Evolutionary conservation across 2,888 invertebrate species (phyloP).

Genomic region (Pogonocherus hispidulus): DNA sequence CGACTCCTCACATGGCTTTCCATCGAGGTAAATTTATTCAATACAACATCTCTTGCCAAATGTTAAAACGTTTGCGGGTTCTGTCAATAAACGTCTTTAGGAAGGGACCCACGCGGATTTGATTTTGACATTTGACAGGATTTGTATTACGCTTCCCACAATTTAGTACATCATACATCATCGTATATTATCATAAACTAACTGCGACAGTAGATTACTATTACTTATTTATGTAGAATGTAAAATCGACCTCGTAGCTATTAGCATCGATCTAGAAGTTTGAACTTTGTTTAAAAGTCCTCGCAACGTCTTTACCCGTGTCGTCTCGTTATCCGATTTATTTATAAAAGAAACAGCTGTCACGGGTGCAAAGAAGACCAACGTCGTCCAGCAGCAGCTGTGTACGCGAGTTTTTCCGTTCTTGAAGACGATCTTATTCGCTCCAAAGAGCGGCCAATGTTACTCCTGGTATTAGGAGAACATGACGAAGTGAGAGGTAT

Average conservation of each 20-base stretch:
- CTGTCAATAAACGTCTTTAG: conserved; percentile 9
- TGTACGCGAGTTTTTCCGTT: conserved; percentile 24
- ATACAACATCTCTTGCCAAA: conserved; percentile 30
- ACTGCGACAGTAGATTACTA: too few relatives aligned
- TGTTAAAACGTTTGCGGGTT: conserved; percentile 22
- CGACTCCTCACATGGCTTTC: conserved; percentile 32
- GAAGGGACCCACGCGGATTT: conserved; percentile 11
- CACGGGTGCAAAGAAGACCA: conserved; percentile 7
- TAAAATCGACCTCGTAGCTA: background rate
- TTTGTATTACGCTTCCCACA: conserved; percentile 1
- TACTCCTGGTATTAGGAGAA: conserved; percentile 60
- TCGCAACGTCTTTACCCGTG: conserved; percentile 28
- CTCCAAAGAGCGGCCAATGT: conserved; percentile 54
- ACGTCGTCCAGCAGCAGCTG: conserved; percentile 7
- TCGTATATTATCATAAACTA: too few relatives aligned
- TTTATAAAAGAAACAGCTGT: conserved; percentile 33
- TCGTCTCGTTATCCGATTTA: too few relatives aligned
- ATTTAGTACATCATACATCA: too few relatives aligned
- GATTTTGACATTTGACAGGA: conserved; percentile 36
- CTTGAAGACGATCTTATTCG: conserved; percentile 33
- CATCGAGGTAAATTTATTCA: conserved; percentile 40
- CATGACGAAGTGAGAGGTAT: conserved; percentile 51
- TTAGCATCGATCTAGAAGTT: conserved; percentile 12
- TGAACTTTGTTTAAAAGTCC: conserved; percentile 21
- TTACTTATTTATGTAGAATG: background rate